Evolutionary conservation across 2,113 vertebrate genomes (phyloP).

Genomic region (Ondatra zibethicus): DNA sequence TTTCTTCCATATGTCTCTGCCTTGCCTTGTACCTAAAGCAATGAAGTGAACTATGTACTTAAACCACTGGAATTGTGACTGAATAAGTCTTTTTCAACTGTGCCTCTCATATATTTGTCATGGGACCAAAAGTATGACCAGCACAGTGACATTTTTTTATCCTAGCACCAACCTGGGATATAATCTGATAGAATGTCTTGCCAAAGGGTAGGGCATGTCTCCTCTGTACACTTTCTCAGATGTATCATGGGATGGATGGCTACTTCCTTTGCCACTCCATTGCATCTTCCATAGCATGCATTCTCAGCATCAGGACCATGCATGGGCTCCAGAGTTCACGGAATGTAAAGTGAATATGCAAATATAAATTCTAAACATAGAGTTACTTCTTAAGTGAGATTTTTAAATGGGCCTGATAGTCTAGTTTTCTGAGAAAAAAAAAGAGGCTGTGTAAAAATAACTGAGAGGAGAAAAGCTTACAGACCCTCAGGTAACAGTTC

Average conservation of each 20-base stretch:
- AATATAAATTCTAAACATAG: neutral
- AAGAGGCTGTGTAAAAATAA: neutral
- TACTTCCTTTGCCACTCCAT: neutral
- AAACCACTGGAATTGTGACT: neutral
- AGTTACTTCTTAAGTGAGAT: neutral
- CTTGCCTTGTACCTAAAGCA: neutral
- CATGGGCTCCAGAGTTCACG: neutral
- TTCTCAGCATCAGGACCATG: neutral
- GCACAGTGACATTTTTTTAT: neutral
- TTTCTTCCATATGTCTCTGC: neutral
- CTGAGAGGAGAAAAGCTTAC: neutral
- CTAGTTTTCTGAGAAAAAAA: neutral
- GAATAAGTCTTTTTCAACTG: too few species aligned
- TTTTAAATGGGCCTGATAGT: neutral
- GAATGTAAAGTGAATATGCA: neutral
- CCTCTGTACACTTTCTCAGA: neutral
- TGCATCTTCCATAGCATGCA: neutral
- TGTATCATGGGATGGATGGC: neutral
- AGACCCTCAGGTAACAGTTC: neutral
- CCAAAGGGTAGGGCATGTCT: neutral
- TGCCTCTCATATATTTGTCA: neutral
- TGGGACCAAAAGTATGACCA: neutral
- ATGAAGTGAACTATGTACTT: neutral
- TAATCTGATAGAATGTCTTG: neutral
- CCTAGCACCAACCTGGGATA: neutral